Percentiles rank a stretch among this genome's conserved stretches.
phyloP scores from a whole-genome alignment of 2,113 vertebrate genomes.

The Hydrolagus affinis region DNA sequence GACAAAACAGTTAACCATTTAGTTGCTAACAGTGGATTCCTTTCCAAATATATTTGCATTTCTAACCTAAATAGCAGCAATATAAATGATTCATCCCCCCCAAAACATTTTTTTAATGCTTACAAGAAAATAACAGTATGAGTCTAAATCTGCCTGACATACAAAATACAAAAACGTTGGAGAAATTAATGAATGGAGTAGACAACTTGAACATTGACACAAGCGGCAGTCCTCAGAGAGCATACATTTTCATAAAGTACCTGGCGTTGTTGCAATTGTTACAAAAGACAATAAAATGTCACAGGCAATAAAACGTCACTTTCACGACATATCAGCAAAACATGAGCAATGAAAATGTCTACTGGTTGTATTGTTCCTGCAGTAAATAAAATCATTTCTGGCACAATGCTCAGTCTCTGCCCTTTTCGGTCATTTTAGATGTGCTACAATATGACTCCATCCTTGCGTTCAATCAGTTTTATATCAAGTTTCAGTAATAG shows the following conservation, averaged over 20 bases:
- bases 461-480: neutral
- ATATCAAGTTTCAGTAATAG: slow-evolving; percentile 24
- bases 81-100: neutral
- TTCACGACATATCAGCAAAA: neutral
- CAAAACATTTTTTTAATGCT: neutral
- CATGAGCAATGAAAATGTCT: neutral
- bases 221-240: neutral
- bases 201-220: neutral
- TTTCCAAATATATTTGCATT: neutral
- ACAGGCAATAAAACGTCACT: neutral
- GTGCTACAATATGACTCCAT: neutral
- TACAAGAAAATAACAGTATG: neutral
- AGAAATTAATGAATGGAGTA: neutral
- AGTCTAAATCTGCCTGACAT: neutral
- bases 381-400: neutral
- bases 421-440: neutral
- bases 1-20: neutral
- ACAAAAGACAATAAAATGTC: slow-evolving; percentile 7
- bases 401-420: neutral
- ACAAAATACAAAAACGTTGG: neutral
- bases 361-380: neutral
- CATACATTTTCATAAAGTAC: neutral
- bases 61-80: neutral
- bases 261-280: neutral
- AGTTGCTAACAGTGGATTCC: neutral